Evolutionary conservation across 2,113 vertebrate species (phyloP).

Genomic region (Leptobrachium ailaonicum): DNA sequence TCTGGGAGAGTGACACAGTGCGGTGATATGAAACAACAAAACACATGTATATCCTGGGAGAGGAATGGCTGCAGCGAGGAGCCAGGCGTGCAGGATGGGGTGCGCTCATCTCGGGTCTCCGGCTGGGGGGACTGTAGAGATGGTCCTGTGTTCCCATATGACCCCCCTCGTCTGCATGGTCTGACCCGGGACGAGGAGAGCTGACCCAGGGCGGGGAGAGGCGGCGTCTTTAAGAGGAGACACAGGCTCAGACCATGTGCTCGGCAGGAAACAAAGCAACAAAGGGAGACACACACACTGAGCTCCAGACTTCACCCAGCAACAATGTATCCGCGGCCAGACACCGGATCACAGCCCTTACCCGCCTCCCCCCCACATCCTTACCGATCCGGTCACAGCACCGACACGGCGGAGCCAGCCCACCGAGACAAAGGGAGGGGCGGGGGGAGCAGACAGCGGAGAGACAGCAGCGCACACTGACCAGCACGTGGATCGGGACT

Average conservation of each 20-base stretch:
- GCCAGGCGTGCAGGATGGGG: too few species aligned
- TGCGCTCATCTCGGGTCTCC: too few species aligned
- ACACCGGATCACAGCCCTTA: neutral
- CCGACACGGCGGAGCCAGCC: neutral
- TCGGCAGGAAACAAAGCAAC: constrained; percentile 85
- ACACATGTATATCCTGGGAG: too few species aligned
- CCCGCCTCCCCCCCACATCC: neutral
- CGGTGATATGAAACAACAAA: too few species aligned
- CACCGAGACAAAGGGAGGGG: constrained; percentile 42
- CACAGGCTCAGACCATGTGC: constrained; percentile 81
- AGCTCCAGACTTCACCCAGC: neutral
- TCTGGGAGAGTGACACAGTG: too few species aligned
- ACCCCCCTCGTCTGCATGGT: neutral
- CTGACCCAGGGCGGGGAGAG: neutral
- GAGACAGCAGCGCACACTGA: constrained; percentile 6
- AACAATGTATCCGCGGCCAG: neutral
- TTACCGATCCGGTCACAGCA: neutral
- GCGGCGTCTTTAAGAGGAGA: constrained; percentile 71
- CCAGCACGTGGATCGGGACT: constrained; percentile 13
- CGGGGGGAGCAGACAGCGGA: constrained; percentile 14
- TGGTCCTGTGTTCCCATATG: too few species aligned
- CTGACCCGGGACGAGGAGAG: neutral
- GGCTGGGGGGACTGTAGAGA: too few species aligned
- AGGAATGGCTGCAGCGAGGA: too few species aligned
- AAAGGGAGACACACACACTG: constrained; percentile 66